A percentile compares a stretch with the other conserved stretches of the same genome.
Conservation (phyloP, 2,888 invertebrate species). For the Meiosimyza decipiens region DNA sequence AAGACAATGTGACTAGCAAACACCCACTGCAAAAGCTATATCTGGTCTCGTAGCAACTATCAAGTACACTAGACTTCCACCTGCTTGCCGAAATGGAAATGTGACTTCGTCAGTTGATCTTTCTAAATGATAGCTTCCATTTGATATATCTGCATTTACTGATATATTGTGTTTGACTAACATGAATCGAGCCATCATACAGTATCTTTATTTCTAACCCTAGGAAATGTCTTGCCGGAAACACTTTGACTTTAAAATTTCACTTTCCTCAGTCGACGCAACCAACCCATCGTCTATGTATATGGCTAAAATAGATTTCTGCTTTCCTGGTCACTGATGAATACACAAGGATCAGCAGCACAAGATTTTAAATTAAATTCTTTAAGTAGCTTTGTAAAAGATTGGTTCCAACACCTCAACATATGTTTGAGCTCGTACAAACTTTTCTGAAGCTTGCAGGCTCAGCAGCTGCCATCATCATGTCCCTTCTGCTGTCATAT, state of each 20-base stretch:
- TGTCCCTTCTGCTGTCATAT: neutral
- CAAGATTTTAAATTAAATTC: neutral
- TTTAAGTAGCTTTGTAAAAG: neutral
- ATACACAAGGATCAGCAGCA: slow-evolving; percentile 5
- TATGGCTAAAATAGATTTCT: neutral
- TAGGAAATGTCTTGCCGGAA: neutral
- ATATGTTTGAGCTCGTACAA: neutral
- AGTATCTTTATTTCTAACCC: neutral
- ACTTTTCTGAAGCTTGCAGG: neutral
- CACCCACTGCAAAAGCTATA: too few relatives aligned
- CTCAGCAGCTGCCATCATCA: neutral
- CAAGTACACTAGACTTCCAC: too few relatives aligned
- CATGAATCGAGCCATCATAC: neutral
- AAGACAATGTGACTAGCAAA: too few relatives aligned
- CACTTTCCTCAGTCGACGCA: neutral
- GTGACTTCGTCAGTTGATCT: too few relatives aligned
- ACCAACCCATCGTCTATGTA: neutral
- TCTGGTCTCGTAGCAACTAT: too few relatives aligned
- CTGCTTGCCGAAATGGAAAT: too few relatives aligned
- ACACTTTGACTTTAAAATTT: neutral
- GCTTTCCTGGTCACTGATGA: neutral
- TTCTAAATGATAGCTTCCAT: too few relatives aligned
- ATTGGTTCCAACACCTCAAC: neutral
- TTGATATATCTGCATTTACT: neutral
- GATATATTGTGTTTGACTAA: neutral